Base-by-base conservation (phyloP, 2,113 vertebrate genomes). In the Perca flavescens region DNA sequence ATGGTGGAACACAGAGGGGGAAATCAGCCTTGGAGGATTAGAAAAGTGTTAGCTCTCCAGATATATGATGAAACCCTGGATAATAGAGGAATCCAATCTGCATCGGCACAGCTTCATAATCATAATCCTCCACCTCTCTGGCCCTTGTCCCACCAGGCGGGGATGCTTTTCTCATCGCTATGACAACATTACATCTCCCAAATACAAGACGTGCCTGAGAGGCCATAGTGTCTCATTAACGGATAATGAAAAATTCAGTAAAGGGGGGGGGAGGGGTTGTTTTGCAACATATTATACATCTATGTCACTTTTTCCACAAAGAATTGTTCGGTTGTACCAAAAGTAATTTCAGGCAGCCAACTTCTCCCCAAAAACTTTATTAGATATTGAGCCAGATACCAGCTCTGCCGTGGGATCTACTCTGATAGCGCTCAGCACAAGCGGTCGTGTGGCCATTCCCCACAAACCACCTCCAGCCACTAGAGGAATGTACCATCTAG, bases 81-180 rank as follows among this genome's bases (percentile, higher is more conserved):
- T 85, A 89, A 85, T 62, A 56, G 15, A 83, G 60, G 54, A 76
- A 88, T 84, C 74, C 82, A 83, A 89, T 90, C 87, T 89, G 75
- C 86, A 88, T 83, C 56, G 13, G 79, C 73, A 43, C 72, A 58
- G 81, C 68, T 73, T 74, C 56, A 25, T 84, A 71, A 91, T 92
- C 70, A 25, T 84, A 71, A 91, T 92, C 70, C 80, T 54, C 84
- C 64, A 85, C 75, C 67, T 85, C 64, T 68, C 0, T 68, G 47
- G 67, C 77, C 86, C 25, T 15, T 3, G 36, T 74, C 53, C 72
- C 62, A 40, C 8, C 21, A 62, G 21, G 34, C 60, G 43, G 14
- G 25, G 57, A 60, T 62, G 78, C 36, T 73, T 73, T 50, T 34
- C 60, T 57, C 67, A 63, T 88, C 17, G 7, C 72, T 36, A 64